Conservation (phyloP, 2,113 vertebrate genomes). For the Cricetomys ansorgei region DNA sequence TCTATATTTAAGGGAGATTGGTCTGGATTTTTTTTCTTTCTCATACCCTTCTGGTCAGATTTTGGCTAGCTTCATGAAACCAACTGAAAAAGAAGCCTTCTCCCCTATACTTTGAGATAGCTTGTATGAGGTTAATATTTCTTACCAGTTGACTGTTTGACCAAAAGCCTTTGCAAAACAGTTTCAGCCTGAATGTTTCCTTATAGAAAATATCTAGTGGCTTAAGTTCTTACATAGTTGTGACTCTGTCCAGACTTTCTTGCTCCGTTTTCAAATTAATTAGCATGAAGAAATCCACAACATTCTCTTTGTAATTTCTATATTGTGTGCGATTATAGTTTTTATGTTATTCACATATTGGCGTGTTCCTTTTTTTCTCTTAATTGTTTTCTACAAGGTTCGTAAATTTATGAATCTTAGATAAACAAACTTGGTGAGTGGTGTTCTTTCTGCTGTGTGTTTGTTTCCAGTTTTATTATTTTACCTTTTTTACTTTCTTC, state of each 20-base stretch:
- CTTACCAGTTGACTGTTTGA: not conserved
- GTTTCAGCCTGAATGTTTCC: constrained; percentile 13
- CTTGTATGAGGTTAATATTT: not conserved
- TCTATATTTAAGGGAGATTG: not conserved
- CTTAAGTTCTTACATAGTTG: not conserved
- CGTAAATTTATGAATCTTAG: not conserved
- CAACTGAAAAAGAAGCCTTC: not conserved
- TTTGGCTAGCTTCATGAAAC: not conserved
- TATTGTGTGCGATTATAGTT: not conserved
- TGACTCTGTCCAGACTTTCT: not conserved
- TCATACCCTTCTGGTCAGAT: not conserved
- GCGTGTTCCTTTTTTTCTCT: not conserved
- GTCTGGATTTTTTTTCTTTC: not conserved
- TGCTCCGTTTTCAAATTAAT: constrained; percentile 40
- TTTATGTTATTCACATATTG: not conserved
- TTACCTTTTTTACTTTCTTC: constrained; percentile 28
- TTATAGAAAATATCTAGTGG: not conserved
- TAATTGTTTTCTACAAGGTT: not conserved
- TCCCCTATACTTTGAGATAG: not conserved
- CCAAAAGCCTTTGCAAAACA: constrained; percentile 20
- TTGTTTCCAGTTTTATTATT: not conserved
- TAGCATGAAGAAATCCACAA: not conserved
- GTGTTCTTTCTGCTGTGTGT: not conserved
- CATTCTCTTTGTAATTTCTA: constrained; percentile 11
- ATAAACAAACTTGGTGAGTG: not conserved